A percentile compares a stretch with the other conserved stretches of the same genome.
Evolutionary conservation across 2,113 vertebrate species (phyloP).

Genomic region (Aepyceros melampus): DNA sequence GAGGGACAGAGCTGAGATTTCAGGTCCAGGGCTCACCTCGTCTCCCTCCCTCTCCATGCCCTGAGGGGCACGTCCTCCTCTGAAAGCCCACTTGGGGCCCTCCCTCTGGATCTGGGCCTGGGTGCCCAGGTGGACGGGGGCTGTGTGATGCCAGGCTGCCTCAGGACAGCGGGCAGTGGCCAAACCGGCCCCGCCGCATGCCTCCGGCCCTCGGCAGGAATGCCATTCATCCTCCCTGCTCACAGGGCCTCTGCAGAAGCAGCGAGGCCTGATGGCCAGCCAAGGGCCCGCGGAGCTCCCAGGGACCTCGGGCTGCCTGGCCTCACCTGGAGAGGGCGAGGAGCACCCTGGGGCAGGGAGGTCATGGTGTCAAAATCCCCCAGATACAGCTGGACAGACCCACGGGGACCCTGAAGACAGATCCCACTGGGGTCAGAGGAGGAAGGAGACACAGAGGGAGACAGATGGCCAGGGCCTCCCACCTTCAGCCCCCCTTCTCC

Average conservation of each 20-base stretch:
- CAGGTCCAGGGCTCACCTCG: fast-evolving
- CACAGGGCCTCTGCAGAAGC: not conserved
- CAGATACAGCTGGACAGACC: not conserved
- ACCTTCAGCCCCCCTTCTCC: not conserved
- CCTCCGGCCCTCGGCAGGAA: conserved; percentile 68
- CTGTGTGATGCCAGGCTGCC: conserved; percentile 53
- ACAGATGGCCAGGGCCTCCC: not conserved
- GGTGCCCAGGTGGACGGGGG: not conserved
- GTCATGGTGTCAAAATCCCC: not conserved
- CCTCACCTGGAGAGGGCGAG: not conserved
- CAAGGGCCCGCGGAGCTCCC: not conserved
- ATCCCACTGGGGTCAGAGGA: not conserved
- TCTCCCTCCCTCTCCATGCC: not conserved
- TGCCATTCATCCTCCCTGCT: conserved; percentile 11
- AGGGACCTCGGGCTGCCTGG: not conserved
- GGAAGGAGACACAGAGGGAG: too few relatives aligned
- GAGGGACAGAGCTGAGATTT: not conserved
- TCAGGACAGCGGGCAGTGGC: conserved; percentile 73
- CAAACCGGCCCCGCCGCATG: conserved; percentile 84
- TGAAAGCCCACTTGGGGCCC: not conserved
- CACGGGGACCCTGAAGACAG: not conserved
- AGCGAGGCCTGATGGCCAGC: not conserved
- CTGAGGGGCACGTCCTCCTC: fast-evolving
- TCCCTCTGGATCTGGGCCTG: not conserved
- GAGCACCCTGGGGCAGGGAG: fast-evolving